Percentiles rank a stretch among this genome's conserved stretches.
Evolutionary conservation across 2,888 invertebrate species (phyloP).

Genomic region (Pollenia amentaria): DNA sequence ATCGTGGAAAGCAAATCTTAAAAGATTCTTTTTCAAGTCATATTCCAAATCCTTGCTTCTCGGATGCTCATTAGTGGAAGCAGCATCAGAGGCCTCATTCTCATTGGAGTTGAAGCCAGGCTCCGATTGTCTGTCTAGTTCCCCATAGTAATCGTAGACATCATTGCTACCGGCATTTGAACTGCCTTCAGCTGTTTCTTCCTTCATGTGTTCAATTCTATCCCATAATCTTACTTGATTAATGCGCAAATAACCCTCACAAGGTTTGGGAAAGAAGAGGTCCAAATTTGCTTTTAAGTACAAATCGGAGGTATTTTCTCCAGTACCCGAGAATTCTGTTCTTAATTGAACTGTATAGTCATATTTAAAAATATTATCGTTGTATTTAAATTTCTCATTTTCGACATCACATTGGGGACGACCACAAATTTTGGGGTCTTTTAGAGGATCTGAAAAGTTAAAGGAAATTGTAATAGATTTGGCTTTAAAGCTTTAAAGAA

Average conservation of each 20-base stretch:
- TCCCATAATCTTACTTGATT: conserved; percentile 87
- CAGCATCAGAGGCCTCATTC: conserved; percentile 6
- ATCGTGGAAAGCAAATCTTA: conserved; percentile 93
- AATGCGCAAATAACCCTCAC: conserved; percentile 90
- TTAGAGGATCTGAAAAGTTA: conserved; percentile 87
- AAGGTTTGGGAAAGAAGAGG: conserved; percentile 89
- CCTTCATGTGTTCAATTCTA: conserved; percentile 80
- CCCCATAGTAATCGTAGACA: conserved; percentile 79
- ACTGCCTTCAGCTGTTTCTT: conserved; percentile 62
- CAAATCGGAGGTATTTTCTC: conserved; percentile 89
- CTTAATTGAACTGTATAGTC: conserved; percentile 90
- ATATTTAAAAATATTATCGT: conserved; percentile 87
- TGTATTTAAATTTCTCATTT: conserved; percentile 82
- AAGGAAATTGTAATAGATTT: neutral
- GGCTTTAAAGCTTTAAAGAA: too few relatives aligned
- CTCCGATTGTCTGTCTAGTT: conserved; percentile 72
- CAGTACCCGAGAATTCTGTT: conserved; percentile 89
- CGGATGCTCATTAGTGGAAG: conserved; percentile 77
- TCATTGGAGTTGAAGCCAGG: conserved; percentile 49
- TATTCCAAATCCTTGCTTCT: conserved; percentile 85
- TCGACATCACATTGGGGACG: conserved; percentile 87
- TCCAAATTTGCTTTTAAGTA: conserved; percentile 86
- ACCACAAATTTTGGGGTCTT: conserved; percentile 90
- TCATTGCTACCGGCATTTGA: conserved; percentile 4
- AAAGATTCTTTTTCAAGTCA: conserved; percentile 86